A percentile compares a stretch with the other conserved stretches of the same genome.
These are phyloP conservation scores for Lingula anatina DNA, from an alignment of 2,888 invertebrate species.

Conservation along the genomic window DNA sequence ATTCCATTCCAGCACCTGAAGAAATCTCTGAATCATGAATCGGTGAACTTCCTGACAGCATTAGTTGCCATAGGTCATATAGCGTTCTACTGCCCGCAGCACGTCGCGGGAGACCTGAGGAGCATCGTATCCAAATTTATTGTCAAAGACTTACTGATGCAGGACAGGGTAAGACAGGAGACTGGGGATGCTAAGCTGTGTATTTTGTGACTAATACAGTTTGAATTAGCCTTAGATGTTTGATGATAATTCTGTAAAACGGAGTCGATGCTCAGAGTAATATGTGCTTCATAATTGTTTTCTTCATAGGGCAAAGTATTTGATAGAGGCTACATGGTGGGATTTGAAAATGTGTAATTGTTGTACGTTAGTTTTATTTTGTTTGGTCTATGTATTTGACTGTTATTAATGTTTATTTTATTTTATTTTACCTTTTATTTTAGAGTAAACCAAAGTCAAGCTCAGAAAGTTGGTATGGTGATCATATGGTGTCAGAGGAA, in stretches of 20 bases:
- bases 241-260: too few species aligned
- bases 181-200: conserved; percentile 3
- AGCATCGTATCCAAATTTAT: conserved; percentile 87
- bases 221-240: too few species aligned
- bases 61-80: conserved; percentile 93
- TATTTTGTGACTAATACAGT: too few species aligned
- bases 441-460: background rate
- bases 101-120: conserved; percentile 85
- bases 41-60: conserved; percentile 78
- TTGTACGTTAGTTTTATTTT: too few species aligned
- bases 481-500: conserved; percentile 82
- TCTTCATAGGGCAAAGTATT: too few species aligned
- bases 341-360: too few species aligned
- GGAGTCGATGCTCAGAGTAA: too few species aligned
- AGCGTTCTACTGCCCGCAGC: conserved; percentile 84
- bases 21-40: conserved; percentile 58
- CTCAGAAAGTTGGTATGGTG: conserved; percentile 73
- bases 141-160: conserved; percentile 87
- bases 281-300: too few species aligned
- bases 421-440: too few species aligned
- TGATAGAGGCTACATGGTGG: too few species aligned
- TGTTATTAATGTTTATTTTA: too few species aligned
- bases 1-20: conserved; percentile 47
- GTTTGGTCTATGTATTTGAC: too few species aligned
- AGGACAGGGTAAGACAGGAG: conserved; percentile 48